These are phyloP conservation scores for Dasysyrphus albostriatus DNA, from an alignment of 2,888 invertebrate species.

Conservation along the genomic window DNA sequence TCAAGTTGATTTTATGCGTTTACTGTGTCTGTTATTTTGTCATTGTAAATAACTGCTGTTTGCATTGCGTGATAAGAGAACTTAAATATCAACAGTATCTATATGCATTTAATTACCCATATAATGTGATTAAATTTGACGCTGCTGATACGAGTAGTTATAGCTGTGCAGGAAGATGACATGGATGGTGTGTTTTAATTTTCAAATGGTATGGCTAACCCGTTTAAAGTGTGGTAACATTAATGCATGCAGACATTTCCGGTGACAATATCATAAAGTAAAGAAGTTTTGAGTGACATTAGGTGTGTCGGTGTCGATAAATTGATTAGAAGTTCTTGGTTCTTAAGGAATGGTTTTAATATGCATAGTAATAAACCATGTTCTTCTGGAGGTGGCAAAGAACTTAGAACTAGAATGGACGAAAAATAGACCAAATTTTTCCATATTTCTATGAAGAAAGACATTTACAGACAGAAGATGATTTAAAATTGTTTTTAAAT, in stretches of 20 bases:
- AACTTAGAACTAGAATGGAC: too few species aligned
- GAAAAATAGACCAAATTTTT: too few species aligned
- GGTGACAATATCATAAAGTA: constrained; percentile 28
- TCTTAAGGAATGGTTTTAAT: background rate
- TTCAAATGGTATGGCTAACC: constrained; percentile 37
- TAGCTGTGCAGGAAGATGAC: constrained; percentile 58
- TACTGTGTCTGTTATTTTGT: constrained; percentile 36
- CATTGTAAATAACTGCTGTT: constrained; percentile 60
- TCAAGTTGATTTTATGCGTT: constrained; percentile 38
- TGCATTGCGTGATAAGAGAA: constrained; percentile 73
- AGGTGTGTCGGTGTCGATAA: constrained; percentile 43
- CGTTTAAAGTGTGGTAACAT: constrained; percentile 50
- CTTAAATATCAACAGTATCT: constrained; percentile 49
- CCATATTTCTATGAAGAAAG: too few species aligned
- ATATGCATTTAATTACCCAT: constrained; percentile 71
- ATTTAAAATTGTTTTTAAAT: too few species aligned
- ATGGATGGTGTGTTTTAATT: constrained; percentile 33
- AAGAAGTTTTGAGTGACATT: constrained; percentile 40
- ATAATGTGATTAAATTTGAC: constrained; percentile 72
- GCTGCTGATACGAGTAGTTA: too few species aligned
- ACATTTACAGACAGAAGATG: too few species aligned
- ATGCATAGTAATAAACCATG: background rate
- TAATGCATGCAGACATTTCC: constrained; percentile 59
- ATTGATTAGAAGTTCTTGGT: background rate
- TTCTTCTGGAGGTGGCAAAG: too few species aligned